A percentile compares a stretch with the other conserved stretches of the same genome.
Conservation (phyloP, 2,797 vertebrate species). For the Glossophaga mutica region DNA sequence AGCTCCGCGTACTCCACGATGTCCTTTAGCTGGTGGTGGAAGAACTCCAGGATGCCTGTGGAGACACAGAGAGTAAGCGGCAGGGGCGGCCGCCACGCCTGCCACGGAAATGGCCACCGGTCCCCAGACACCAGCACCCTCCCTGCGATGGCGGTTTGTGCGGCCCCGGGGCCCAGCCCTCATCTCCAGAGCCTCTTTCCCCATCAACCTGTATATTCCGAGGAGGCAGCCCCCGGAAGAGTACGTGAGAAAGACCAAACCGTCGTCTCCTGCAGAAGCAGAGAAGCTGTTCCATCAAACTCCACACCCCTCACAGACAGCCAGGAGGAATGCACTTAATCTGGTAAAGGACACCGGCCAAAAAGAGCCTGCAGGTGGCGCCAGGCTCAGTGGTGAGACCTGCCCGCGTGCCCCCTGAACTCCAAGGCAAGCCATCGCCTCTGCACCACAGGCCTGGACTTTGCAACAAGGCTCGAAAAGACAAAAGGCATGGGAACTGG, state of each 20-base stretch:
- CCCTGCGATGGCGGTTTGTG: not conserved
- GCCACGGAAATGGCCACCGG: rapidly evolving
- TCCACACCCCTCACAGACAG: not conserved
- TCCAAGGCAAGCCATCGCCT: not conserved
- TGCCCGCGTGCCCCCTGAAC: too few species aligned
- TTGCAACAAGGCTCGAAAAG: not conserved
- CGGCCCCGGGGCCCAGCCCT: not conserved
- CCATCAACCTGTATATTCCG: not conserved
- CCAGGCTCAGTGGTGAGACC: not conserved
- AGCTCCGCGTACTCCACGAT: slow-evolving; percentile 98
- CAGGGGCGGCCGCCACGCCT: not conserved
- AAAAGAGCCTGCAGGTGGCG: not conserved
- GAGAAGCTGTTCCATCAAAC: not conserved
- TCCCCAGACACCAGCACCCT: too few species aligned
- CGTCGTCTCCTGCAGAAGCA: not conserved
- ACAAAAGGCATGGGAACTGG: not conserved
- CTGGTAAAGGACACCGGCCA: not conserved
- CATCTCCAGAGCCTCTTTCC: not conserved
- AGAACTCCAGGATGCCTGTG: slow-evolving; percentile 97
- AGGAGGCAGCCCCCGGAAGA: not conserved
- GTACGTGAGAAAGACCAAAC: not conserved
- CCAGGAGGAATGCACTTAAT: not conserved
- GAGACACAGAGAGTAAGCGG: not conserved
- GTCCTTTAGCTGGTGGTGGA: slow-evolving; percentile 99
- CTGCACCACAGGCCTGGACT: too few species aligned